Percentiles rank a stretch among this genome's conserved stretches.
phyloP scores from a whole-genome alignment of 2,888 invertebrate species.

The Sphaerophoria taeniata region DNA sequence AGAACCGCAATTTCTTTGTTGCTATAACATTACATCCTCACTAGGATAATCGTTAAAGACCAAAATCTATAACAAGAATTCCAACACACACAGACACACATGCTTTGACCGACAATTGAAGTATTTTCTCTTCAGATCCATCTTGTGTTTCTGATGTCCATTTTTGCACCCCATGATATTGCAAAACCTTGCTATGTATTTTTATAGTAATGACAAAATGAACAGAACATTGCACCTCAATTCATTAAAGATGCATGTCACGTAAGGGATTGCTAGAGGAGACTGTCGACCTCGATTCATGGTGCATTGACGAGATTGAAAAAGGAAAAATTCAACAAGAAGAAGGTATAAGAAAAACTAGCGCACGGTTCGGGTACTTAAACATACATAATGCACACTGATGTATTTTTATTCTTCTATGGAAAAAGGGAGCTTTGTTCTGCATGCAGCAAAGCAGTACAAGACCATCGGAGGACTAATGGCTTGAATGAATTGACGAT shows the following conservation, averaged over 20 bases:
- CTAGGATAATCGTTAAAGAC: too few relatives aligned
- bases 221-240: conserved; percentile 57
- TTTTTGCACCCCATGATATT: conserved; percentile 42
- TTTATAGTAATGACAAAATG: conserved; percentile 25
- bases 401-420: not conserved
- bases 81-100: not conserved
- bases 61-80: not conserved
- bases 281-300: conserved; percentile 70
- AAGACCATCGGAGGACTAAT: conserved; percentile 8
- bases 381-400: not conserved
- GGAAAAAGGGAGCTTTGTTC: too few relatives aligned
- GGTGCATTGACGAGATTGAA: conserved; percentile 53
- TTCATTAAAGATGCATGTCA: conserved; percentile 70
- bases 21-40: too few relatives aligned
- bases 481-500: not conserved
- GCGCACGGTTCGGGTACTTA: conserved; percentile 6
- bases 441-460: conserved; percentile 1
- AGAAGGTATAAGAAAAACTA: not conserved
- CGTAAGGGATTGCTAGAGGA: conserved; percentile 63
- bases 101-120: conserved; percentile 41
- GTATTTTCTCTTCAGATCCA: conserved; percentile 18
- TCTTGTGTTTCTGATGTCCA: conserved; percentile 57
- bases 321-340: not conserved
- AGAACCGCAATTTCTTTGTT: too few relatives aligned
- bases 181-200: too few relatives aligned